A percentile compares a stretch with the other conserved stretches of the same genome.
Conservation (phyloP, 2,797 vertebrate genomes). For the Perodicticus potto region DNA sequence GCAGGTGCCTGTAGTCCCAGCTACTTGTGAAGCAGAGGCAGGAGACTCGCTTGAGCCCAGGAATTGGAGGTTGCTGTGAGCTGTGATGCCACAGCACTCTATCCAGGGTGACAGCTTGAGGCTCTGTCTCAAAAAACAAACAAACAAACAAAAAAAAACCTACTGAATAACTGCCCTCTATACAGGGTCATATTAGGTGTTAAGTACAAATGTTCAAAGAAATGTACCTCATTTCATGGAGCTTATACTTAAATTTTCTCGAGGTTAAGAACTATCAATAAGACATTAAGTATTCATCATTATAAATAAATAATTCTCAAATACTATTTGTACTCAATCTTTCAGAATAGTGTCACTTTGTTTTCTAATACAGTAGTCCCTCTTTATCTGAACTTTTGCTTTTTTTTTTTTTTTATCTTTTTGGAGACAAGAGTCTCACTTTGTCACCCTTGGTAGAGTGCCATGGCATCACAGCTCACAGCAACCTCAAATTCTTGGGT, state of each 20-base stretch:
- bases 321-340: background rate
- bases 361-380: background rate
- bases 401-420: background rate
- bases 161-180: background rate
- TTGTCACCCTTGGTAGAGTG: too few species aligned
- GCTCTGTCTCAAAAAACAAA: too few species aligned
- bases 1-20: too few species aligned
- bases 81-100: too few species aligned
- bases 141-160: too few species aligned
- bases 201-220: background rate
- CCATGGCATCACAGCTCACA: too few species aligned
- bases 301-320: background rate
- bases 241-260: slow-evolving; percentile 19
- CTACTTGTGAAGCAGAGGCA: too few species aligned
- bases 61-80: too few species aligned
- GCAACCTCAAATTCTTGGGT: too few species aligned
- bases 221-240: background rate
- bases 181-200: background rate
- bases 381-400: background rate
- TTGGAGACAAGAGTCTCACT: too few species aligned
- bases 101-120: too few species aligned
- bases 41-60: too few species aligned
- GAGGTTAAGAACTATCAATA: background rate
- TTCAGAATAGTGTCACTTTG: background rate
- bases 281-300: background rate